Evolutionary conservation across 2,797 vertebrate genomes (phyloP).

Genomic region (Picus viridis): DNA sequence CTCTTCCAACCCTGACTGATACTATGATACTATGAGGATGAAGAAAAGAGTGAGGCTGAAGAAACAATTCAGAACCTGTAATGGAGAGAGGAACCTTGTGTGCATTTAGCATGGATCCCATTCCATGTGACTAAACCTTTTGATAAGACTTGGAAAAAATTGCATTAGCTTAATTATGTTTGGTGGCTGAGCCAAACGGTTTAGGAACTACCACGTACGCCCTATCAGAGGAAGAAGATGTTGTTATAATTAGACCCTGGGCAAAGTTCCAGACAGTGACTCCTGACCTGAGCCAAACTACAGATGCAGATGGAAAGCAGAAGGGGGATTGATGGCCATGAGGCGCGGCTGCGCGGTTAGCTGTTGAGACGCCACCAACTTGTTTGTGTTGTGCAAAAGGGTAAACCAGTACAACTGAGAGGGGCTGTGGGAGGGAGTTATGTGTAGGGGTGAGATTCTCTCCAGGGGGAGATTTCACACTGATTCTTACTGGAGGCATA

Average conservation of each 20-base stretch:
- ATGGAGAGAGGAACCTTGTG: not conserved
- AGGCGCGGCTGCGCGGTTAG: not conserved
- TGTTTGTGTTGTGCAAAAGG: conserved; percentile 41
- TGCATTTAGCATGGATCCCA: not conserved
- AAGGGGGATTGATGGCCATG: not conserved
- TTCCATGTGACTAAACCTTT: conserved; percentile 24
- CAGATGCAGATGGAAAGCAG: conserved; percentile 12
- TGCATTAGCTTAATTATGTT: conserved; percentile 53
- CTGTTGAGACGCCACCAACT: not conserved
- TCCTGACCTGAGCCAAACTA: conserved; percentile 52
- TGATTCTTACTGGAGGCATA: not conserved
- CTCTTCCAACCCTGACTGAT: too few species aligned
- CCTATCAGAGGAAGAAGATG: conserved; percentile 48
- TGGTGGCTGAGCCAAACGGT: conserved; percentile 56
- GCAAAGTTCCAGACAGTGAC: conserved; percentile 48
- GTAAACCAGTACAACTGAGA: conserved; percentile 1
- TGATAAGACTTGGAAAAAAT: conserved; percentile 56
- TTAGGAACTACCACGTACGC: conserved; percentile 53
- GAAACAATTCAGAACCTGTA: not conserved
- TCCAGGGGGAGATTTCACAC: conserved; percentile 22
- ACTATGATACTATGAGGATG: not conserved
- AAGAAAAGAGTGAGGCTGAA: not conserved
- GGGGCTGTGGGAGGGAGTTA: not conserved
- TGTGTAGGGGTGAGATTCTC: not conserved
- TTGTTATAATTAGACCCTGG: conserved; percentile 67